Evolutionary conservation across 2,888 invertebrate species (phyloP), one percentile per base, ranked within the genome.

Genomic region (Leptopilina syphax): DNA sequence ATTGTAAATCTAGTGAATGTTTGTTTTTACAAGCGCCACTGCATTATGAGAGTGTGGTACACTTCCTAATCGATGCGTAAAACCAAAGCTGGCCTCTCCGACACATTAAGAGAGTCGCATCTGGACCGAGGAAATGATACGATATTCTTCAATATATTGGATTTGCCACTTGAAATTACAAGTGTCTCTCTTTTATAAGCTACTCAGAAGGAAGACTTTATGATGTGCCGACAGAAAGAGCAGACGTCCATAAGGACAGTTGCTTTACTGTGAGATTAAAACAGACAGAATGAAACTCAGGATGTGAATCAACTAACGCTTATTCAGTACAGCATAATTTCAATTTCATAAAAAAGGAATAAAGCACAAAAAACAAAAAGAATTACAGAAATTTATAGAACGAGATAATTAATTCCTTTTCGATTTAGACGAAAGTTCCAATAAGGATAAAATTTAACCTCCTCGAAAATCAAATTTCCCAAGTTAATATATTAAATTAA

Each of bases 181-280:
- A 84, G 82, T 83, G 82, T 77, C 70, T 80, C 24, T 76, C 79
- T 79, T 81, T 78, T 78, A 84, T 83, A 81, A 76, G 79, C 63
- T 81, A 84, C 84, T 84, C 81, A 83, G 78, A 77, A 54, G 76
- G 79, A 79, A 79, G 81, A 77, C 84, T 84, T 84, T 84, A 84
- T 78, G 80, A 84, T 76, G 83, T 82, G 83, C 84, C 84, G 83
- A 83, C 82, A 82, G 78, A 65, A 63, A 47, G 73, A 60, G 73
- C 79, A 79, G 70, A 68, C 79, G 67, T 10, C 27, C 67, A 65
- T 41, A 80, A 79, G 80, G 78, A 84, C 83, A 84, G 80, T 80
- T 47, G 77, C 54, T 47, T 78, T 79, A 80, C 81, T 84, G 82
- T 83, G 67, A 65, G 77, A 82, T 79, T 79, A n/a, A 13, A 9